Conservation (phyloP, 1,140 invertebrate species). For the Agrypnia vestita region DNA sequence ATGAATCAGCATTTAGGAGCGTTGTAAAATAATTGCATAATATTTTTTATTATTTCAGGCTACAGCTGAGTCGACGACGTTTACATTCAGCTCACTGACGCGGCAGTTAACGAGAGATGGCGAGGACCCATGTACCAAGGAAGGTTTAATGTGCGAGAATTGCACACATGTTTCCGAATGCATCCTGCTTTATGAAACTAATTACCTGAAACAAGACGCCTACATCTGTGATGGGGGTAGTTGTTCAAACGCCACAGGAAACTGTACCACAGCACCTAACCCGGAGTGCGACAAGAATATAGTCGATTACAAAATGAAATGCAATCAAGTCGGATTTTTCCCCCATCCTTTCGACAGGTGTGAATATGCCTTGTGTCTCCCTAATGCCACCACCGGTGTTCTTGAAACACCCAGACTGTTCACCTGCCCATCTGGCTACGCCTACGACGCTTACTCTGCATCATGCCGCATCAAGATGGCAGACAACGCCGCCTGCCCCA, state of each 20-base stretch:
- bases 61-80: neutral
- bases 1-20: too few relatives aligned
- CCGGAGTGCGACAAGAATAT: slow-evolving; percentile 21
- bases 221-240: neutral
- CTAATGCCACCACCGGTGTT: slow-evolving; percentile 6
- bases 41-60: neutral
- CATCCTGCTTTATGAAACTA: neutral
- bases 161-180: slow-evolving; percentile 41
- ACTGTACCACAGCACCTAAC: slow-evolving; percentile 30
- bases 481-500: neutral
- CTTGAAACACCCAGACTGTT: neutral
- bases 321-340: slow-evolving; percentile 63
- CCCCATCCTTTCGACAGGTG: slow-evolving; percentile 68
- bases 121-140: slow-evolving; percentile 14
- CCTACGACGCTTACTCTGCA: slow-evolving; percentile 31
- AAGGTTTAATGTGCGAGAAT: slow-evolving; percentile 41
- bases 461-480: slow-evolving; percentile 2
- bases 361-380: slow-evolving; percentile 67
- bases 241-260: slow-evolving; percentile 30
- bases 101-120: neutral
- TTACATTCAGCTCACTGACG: neutral
- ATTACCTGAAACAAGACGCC: neutral
- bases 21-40: too few relatives aligned
- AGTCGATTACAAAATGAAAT: slow-evolving; percentile 9
- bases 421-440: slow-evolving; percentile 32